Evolutionary conservation across 64 coral and sea anemone species (phyloP).

Genomic region (Catalaphyllia jardinei): DNA sequence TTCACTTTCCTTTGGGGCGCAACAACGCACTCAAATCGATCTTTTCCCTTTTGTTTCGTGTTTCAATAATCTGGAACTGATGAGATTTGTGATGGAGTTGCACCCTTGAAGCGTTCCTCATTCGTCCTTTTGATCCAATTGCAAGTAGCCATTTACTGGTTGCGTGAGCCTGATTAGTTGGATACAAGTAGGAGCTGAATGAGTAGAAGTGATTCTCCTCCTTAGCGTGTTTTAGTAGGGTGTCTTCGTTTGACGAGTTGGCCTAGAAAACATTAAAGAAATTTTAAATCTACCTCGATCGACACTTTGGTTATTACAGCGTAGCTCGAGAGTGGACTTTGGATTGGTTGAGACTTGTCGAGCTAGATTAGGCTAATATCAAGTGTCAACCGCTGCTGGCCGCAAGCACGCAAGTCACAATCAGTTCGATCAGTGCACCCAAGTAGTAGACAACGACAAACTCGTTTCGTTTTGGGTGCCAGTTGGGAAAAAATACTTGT

Average conservation of each 20-base stretch:
- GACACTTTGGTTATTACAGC: too few species aligned
- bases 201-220: constrained; percentile 33
- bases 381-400: too few species aligned
- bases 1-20: not conserved
- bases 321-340: too few species aligned
- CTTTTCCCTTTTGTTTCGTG: not conserved
- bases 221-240: not conserved
- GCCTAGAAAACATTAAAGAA: constrained; percentile 13
- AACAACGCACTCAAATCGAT: not conserved
- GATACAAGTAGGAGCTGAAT: constrained; percentile 26
- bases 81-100: constrained; percentile 4
- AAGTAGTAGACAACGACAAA: too few species aligned
- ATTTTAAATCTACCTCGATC: not conserved
- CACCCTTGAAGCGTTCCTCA: constrained; percentile 30
- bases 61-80: constrained; percentile 21
- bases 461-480: too few species aligned
- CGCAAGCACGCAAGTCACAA: too few species aligned
- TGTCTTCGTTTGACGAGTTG: constrained; percentile 18
- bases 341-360: too few species aligned
- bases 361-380: too few species aligned
- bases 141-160: constrained; percentile 22
- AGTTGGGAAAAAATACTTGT: too few species aligned
- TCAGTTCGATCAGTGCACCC: too few species aligned
- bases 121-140: constrained; percentile 23
- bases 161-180: not conserved